A percentile compares a stretch with the other conserved stretches of the same genome.
Evolutionary conservation across 2,888 invertebrate species (phyloP).

Genomic region (Taphrorychus bicolor): DNA sequence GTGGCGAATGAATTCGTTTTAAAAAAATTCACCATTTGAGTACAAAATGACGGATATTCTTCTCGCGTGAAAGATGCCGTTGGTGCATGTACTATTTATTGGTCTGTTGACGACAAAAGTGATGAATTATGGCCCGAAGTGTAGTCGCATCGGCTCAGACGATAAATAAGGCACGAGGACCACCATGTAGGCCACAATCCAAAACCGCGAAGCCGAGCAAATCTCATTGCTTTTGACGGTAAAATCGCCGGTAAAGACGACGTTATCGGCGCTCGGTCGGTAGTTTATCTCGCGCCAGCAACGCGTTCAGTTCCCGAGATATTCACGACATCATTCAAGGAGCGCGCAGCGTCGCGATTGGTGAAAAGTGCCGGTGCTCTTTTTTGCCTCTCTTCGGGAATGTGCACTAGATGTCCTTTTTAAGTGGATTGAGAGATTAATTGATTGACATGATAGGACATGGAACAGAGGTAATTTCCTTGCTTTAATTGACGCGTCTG

Average conservation of each 20-base stretch:
- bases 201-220: neutral
- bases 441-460: neutral
- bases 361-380: conserved; percentile 8
- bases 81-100: neutral
- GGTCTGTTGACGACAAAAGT: no score
- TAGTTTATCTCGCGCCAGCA: conserved; percentile 13
- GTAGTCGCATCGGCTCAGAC: no score
- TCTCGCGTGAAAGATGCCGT: no score
- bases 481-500: neutral
- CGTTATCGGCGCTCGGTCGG: conserved; percentile 9
- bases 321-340: neutral
- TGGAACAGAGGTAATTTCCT: neutral
- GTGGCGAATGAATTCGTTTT: no score
- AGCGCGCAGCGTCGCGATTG: neutral
- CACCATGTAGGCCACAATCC: neutral
- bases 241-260: conserved; percentile 2
- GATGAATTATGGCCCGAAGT: no score
- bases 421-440: conserved; percentile 3
- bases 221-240: neutral
- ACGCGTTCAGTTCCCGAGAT: conserved; percentile 7
- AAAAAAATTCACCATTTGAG: no score
- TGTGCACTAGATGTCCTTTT: conserved; percentile 10
- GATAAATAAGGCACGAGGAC: conserved; percentile 3
- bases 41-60: no score
- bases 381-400: neutral